Conservation (phyloP, 1,140 invertebrate genomes). For the Drosophila athabasca region DNA sequence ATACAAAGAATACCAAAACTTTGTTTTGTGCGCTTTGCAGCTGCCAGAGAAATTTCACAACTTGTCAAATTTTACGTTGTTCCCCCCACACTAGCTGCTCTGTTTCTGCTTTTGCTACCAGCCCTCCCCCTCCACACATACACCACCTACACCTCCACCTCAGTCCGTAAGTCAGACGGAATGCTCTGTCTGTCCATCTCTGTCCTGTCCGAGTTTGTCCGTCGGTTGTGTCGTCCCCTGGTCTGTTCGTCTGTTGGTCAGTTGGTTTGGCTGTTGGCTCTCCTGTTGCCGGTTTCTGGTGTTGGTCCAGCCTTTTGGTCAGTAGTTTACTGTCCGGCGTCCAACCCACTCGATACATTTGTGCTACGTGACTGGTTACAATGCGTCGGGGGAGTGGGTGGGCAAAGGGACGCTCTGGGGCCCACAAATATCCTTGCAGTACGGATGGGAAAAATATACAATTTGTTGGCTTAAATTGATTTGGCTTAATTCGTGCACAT, state of each 20-base stretch:
- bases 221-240: conserved; percentile 12
- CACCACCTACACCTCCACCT: conserved; percentile 4
- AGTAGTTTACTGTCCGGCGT: conserved; percentile 70
- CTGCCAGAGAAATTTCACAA: conserved; percentile 75
- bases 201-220: conserved; percentile 24
- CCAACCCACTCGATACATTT: conserved; percentile 77
- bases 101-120: too few species aligned
- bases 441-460: conserved; percentile 43
- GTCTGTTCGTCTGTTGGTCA: conserved; percentile 24
- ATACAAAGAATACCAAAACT: conserved; percentile 73
- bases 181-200: conserved; percentile 31
- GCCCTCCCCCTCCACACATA: too few species aligned
- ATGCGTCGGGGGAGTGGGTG: conserved; percentile 20
- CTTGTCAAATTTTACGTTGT: conserved; percentile 77
- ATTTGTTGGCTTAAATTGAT: conserved; percentile 72
- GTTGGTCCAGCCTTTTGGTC: conserved; percentile 50
- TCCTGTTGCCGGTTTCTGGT: conserved; percentile 18
- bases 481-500: conserved; percentile 75
- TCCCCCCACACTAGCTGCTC: conserved; percentile 23
- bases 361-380: conserved; percentile 77
- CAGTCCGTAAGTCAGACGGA: conserved; percentile 22
- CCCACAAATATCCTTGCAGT: conserved; percentile 40
- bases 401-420: conserved; percentile 28
- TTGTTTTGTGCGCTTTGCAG: conserved; percentile 69
- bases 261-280: not conserved